These are phyloP conservation scores for Cliona cf. orientalis DNA, from an alignment of 37 sponge, comb jelly and placozoan species.

Conservation along the genomic window DNA sequence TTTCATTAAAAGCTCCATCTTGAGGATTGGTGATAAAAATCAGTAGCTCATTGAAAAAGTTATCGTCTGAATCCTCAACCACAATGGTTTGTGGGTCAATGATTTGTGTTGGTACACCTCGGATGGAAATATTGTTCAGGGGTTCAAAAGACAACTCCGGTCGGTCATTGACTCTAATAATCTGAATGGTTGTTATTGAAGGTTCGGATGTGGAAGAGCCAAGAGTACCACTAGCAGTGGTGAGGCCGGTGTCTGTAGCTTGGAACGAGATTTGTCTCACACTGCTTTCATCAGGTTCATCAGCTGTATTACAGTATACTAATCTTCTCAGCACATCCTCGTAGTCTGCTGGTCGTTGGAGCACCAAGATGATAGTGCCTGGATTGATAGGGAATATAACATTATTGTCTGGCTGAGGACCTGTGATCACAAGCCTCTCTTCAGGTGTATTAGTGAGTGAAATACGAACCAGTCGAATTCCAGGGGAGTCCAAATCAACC, in stretches of 20 bases:
- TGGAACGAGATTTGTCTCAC: slow-evolving; percentile 30
- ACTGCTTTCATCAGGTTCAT: slow-evolving; percentile 64
- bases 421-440: slow-evolving; percentile 1
- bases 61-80: slow-evolving; percentile 65
- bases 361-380: not conserved
- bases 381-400: not conserved
- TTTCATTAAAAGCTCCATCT: slow-evolving; percentile 50
- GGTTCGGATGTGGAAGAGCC: not conserved
- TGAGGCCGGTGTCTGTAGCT: slow-evolving; percentile 15
- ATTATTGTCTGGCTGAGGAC: not conserved
- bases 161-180: slow-evolving; percentile 59
- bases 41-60: slow-evolving; percentile 28
- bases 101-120: slow-evolving; percentile 50
- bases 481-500: slow-evolving; percentile 20
- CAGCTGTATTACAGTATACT: slow-evolving; percentile 60
- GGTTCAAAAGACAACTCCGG: slow-evolving; percentile 44
- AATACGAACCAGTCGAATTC: slow-evolving; percentile 1
- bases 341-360: not conserved
- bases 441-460: not conserved
- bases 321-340: slow-evolving; percentile 18
- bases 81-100: slow-evolving; percentile 40
- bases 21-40: slow-evolving; percentile 67
- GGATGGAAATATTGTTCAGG: slow-evolving; percentile 38
- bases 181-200: slow-evolving; percentile 17
- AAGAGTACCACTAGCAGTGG: not conserved